Percentiles rank a stretch among this genome's conserved stretches.
Conservation (phyloP, 2,797 vertebrate genomes). For the Clarias pachynema region DNA sequence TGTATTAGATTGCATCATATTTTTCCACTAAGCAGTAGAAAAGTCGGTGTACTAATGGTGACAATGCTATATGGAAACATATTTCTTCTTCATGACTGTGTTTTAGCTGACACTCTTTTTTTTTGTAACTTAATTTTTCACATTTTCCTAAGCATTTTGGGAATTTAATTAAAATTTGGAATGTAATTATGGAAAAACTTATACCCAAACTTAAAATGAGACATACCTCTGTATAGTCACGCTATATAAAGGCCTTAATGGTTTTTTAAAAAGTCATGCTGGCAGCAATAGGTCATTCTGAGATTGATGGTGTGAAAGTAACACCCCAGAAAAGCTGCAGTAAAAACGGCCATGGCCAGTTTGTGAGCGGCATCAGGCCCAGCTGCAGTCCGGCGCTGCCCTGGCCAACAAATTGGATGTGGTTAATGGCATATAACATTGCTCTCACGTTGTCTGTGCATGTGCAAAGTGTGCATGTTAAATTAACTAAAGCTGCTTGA, state of each 20-base stretch:
- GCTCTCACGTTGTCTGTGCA: not conserved
- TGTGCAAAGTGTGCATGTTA: slow-evolving; percentile 46
- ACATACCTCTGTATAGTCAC: not conserved
- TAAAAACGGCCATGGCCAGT: slow-evolving; percentile 36
- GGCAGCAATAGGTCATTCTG: not conserved
- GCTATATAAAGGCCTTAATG: not conserved
- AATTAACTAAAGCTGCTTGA: slow-evolving; percentile 55
- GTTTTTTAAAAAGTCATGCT: not conserved
- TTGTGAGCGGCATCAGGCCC: slow-evolving; percentile 34
- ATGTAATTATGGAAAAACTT: no score
- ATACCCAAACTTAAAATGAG: not conserved
- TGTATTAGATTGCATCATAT: not conserved
- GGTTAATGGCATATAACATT: slow-evolving; percentile 56
- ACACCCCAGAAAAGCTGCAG: slow-evolving; percentile 2
- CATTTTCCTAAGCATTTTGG: not conserved
- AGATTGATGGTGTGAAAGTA: slow-evolving; percentile 19
- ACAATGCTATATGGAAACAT: not conserved
- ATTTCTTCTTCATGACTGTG: not conserved
- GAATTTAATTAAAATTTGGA: not conserved
- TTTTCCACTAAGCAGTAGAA: not conserved
- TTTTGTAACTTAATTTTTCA: not conserved
- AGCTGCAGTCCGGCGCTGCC: slow-evolving; percentile 22
- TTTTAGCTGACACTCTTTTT: not conserved
- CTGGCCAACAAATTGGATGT: slow-evolving; percentile 55
- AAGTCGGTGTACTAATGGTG: not conserved